phyloP scores from a whole-genome alignment of 2,888 invertebrate species.

The Schizotus pectinicornis region DNA sequence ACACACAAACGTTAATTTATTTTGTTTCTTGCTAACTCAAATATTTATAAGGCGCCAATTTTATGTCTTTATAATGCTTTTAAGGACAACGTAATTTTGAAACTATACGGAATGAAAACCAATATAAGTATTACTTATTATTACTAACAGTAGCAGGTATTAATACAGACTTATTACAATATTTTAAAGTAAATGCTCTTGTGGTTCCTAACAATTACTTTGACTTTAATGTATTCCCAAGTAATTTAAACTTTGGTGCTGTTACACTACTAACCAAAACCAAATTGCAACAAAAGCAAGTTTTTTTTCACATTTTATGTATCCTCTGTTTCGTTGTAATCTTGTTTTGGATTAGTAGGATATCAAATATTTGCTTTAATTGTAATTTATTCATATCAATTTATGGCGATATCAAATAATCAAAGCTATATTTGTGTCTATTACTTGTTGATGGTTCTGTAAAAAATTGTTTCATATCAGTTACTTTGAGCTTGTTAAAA shows the following conservation, averaged over 20 bases:
- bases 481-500: background rate
- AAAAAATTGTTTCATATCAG: constrained; percentile 5
- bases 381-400: constrained; percentile 2
- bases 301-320: background rate
- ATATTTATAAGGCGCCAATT: no score
- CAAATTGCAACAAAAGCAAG: no score
- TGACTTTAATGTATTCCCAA: background rate
- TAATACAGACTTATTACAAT: background rate
- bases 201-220: background rate
- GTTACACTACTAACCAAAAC: background rate
- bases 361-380: constrained; percentile 5
- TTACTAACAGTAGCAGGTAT: no score
- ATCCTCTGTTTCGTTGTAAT: constrained; percentile 2
- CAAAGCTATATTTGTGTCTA: constrained; percentile 9
- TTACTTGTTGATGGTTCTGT: constrained; percentile 2
- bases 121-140: no score
- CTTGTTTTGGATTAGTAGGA: background rate
- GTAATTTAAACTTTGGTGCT: constrained; percentile 2
- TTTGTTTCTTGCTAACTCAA: no score
- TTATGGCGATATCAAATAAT: constrained; percentile 17
- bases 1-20: no score
- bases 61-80: constrained; percentile 1
- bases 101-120: no score
- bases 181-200: background rate
- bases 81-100: constrained; percentile 10